phyloP scores from a whole-genome alignment of 2,888 invertebrate genomes.

The Hipparchia semele region DNA sequence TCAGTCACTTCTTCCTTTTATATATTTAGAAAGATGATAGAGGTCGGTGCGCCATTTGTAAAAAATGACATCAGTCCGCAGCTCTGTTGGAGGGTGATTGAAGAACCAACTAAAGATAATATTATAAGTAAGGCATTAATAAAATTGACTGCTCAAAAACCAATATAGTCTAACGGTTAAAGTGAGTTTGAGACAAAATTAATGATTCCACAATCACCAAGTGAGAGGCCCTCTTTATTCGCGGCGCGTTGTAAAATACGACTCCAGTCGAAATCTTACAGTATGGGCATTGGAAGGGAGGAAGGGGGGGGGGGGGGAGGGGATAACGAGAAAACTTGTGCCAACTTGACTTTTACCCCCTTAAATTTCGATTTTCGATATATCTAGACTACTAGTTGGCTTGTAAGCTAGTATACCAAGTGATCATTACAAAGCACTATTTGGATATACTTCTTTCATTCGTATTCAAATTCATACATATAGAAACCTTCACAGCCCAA shows the following conservation, averaged over 20 bases:
- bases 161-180: background rate
- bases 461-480: too few species aligned
- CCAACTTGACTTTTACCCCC: background rate
- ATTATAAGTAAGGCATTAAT: too few species aligned
- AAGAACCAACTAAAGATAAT: too few species aligned
- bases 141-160: too few species aligned
- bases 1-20: too few species aligned
- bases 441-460: too few species aligned
- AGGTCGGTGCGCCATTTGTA: too few species aligned
- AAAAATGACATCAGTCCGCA: too few species aligned
- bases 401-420: background rate
- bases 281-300: background rate
- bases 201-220: background rate
- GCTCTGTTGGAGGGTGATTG: too few species aligned
- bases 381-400: background rate
- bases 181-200: slow-evolving; percentile 6
- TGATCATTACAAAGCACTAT: too few species aligned
- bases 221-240: background rate
- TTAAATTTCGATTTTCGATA: background rate
- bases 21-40: too few species aligned
- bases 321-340: slow-evolving; percentile 11
- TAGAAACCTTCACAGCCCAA: too few species aligned
- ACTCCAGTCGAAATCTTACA: background rate
- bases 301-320: background rate
- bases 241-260: slow-evolving; percentile 4